Conservation (phyloP, 2,888 invertebrate genomes). For the Syrphus vitripennis region DNA sequence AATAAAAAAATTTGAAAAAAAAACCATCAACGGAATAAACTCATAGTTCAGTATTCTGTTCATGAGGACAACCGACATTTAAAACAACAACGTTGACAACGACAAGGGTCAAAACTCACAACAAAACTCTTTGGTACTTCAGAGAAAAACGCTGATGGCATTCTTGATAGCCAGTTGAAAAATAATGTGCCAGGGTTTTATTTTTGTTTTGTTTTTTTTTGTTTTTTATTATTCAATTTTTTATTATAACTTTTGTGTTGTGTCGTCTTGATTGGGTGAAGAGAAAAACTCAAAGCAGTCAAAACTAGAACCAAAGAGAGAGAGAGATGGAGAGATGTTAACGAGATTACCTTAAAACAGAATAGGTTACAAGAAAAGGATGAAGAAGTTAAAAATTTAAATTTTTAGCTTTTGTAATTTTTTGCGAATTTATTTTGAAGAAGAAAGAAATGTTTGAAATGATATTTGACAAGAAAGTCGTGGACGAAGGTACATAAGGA, state of each 20-base stretch:
- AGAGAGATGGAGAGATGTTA: not conserved
- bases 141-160: slow-evolving; percentile 26
- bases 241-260: slow-evolving; percentile 6
- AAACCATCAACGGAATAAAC: slow-evolving; percentile 1
- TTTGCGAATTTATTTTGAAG: not conserved
- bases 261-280: slow-evolving; percentile 1
- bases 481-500: not conserved
- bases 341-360: not conserved
- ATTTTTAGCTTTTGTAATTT: not conserved
- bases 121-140: slow-evolving; percentile 17
- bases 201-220: not conserved
- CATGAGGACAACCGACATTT: slow-evolving; percentile 24
- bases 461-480: not conserved
- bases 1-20: not conserved
- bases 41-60: slow-evolving; percentile 28
- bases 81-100: slow-evolving; percentile 31
- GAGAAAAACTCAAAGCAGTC: not conserved
- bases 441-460: not conserved
- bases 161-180: slow-evolving; percentile 34
- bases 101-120: slow-evolving; percentile 31
- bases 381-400: not conserved
- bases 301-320: not conserved
- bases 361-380: not conserved
- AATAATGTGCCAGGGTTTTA: slow-evolving; percentile 18
- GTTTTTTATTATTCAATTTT: slow-evolving; percentile 12